Percentiles rank a stretch among this genome's conserved stretches.
phyloP scores from a whole-genome alignment of 2,113 vertebrate genomes.

The Sturnira hondurensis region DNA sequence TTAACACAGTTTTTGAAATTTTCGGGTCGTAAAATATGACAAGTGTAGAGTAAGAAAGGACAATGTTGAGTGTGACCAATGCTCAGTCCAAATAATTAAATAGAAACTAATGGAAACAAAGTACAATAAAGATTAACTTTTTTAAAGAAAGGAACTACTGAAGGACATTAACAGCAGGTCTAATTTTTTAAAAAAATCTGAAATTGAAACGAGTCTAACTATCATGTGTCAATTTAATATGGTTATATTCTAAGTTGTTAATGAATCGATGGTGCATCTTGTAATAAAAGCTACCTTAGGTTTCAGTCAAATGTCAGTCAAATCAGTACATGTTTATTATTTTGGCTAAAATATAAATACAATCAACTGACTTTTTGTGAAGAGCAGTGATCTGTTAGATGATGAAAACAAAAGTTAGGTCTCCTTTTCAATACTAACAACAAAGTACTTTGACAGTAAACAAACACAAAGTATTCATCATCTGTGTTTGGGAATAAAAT shows the following conservation, averaged over 20 bases:
- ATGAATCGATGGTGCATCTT: constrained; percentile 10
- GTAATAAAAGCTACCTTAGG: not conserved
- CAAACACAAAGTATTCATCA: not conserved
- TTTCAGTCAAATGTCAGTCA: constrained; percentile 17
- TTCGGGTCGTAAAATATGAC: not conserved
- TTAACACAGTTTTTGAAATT: not conserved
- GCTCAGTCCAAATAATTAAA: not conserved
- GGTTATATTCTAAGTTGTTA: not conserved
- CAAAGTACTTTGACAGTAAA: not conserved
- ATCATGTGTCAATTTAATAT: not conserved
- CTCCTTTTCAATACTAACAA: not conserved
- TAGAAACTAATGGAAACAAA: not conserved
- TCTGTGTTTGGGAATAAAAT: not conserved
- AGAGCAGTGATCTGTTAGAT: not conserved
- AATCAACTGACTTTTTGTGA: constrained; percentile 18
- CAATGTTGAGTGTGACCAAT: not conserved
- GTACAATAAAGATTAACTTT: no score
- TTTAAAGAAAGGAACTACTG: not conserved
- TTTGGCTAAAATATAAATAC: not conserved
- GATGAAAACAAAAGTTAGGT: constrained; percentile 22
- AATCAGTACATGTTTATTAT: constrained; percentile 21
- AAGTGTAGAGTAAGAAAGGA: not conserved
- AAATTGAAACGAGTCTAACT: not conserved
- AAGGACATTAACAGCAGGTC: not conserved
- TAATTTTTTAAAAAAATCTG: not conserved